These are phyloP conservation scores for Myotis findleyi DNA, from an alignment of 2,797 vertebrate species.

Conservation along the genomic window DNA sequence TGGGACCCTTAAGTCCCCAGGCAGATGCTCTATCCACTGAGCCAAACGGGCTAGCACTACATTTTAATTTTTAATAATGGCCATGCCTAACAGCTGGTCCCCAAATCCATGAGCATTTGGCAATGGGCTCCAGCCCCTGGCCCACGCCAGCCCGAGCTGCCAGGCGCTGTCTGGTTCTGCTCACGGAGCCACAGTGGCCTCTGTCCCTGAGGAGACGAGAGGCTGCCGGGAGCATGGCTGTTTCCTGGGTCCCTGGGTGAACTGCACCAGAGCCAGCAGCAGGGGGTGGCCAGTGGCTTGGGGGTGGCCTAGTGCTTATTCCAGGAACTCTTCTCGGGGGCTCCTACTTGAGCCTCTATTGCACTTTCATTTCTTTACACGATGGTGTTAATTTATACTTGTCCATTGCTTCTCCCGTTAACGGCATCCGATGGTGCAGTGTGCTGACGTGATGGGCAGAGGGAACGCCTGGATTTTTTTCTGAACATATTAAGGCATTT, in stretches of 20 bases:
- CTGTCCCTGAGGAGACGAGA: neutral
- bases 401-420: neutral
- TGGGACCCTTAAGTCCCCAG: no score
- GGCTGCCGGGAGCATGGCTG: neutral
- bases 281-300: neutral
- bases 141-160: fast-evolving
- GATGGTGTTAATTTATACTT: neutral
- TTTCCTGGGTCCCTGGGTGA: fast-evolving
- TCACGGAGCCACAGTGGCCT: neutral
- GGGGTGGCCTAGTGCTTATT: neutral
- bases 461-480: neutral
- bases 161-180: fast-evolving
- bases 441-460: fast-evolving
- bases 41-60: no score
- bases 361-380: neutral
- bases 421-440: neutral
- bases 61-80: neutral
- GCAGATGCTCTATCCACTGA: no score
- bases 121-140: neutral
- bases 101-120: neutral
- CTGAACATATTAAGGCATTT: neutral
- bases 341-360: fast-evolving
- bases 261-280: fast-evolving
- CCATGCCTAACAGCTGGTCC: neutral
- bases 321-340: neutral